phyloP scores from a whole-genome alignment of 30 jellyfish, hydroid and myxozoan species.

The Clytia hemisphaerica region DNA sequence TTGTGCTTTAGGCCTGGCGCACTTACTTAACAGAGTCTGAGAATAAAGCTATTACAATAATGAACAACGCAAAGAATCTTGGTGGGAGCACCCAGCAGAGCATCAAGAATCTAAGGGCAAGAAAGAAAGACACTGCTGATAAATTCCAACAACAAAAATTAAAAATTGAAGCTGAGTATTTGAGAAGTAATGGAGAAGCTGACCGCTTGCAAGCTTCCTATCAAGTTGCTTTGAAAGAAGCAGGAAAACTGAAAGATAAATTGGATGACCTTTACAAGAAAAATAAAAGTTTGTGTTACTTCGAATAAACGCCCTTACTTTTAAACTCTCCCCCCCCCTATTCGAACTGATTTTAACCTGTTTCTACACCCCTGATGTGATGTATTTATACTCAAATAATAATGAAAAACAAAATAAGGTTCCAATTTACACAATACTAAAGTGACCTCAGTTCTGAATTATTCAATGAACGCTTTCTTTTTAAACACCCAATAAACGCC shows the following conservation, averaged over 20 bases:
- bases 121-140: conserved; percentile 48
- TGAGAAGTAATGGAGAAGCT: conserved; percentile 57
- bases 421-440: too few relatives aligned
- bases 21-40: conserved; percentile 76
- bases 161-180: conserved; percentile 47
- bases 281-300: conserved; percentile 17
- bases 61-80: conserved; percentile 51
- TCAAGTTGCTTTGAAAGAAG: conserved; percentile 39
- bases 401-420: too few relatives aligned
- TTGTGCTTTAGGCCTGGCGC: conserved; percentile 81
- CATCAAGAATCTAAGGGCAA: conserved; percentile 28
- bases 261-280: conserved; percentile 43
- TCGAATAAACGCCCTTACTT: background rate
- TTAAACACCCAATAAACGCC: too few relatives aligned
- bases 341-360: background rate
- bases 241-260: conserved; percentile 32
- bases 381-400: background rate
- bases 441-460: too few relatives aligned
- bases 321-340: too few relatives aligned
- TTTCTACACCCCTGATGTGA: background rate
- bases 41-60: conserved; percentile 72
- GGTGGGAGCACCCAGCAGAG: conserved; percentile 20
- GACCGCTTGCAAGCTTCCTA: conserved; percentile 46
- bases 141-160: conserved; percentile 28
- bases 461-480: too few relatives aligned